These are phyloP conservation scores for Paratilapia polleni DNA, from an alignment of 2,113 vertebrate species.

Conservation along the genomic window DNA sequence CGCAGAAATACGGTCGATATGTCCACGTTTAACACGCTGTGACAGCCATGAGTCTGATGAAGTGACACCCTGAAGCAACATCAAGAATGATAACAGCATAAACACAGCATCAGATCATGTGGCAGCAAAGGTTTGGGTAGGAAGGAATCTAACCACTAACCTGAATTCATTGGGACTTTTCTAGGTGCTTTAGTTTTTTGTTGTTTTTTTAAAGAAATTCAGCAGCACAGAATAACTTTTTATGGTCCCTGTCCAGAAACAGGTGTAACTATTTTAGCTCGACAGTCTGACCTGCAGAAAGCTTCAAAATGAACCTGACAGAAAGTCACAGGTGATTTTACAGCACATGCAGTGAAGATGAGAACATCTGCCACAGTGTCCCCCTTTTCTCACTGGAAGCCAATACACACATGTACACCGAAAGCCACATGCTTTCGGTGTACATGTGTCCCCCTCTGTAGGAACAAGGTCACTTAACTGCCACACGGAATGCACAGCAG, in stretches of 20 bases:
- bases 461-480: neutral
- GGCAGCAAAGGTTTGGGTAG: no score
- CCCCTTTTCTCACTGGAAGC: neutral
- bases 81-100: no score
- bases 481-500: neutral
- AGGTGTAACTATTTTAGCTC: neutral
- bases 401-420: neutral
- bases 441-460: constrained; percentile 16
- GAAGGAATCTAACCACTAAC: no score
- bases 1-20: no score
- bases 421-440: neutral
- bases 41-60: no score
- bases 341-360: neutral
- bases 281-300: neutral
- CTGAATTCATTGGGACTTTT: no score
- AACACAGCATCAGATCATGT: no score
- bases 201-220: no score
- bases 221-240: neutral
- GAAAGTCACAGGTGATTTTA: neutral
- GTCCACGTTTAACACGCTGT: no score
- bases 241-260: neutral
- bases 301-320: neutral
- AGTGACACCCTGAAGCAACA: no score
- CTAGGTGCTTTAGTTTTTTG: no score
- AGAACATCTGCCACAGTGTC: neutral